Conservation (phyloP, 2,797 vertebrate species). For the Microhierax caerulescens region DNA sequence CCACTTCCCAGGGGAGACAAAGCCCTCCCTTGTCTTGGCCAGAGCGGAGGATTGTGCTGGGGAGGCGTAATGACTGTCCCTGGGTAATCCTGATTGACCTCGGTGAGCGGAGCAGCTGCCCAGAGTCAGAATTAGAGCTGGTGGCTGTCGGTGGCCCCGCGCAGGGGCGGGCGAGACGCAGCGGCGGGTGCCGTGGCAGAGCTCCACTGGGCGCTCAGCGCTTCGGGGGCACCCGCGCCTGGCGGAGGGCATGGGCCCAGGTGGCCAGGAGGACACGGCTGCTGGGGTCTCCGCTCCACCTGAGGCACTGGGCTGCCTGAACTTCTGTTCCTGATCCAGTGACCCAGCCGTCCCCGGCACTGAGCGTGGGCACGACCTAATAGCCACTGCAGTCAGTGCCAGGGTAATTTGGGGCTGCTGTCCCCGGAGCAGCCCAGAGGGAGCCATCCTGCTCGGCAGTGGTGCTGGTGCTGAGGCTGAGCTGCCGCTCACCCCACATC, state of each 20-base stretch:
- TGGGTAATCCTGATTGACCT: conserved; percentile 56
- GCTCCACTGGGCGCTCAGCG: background rate
- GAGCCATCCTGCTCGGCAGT: background rate
- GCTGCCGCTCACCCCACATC: fast-evolving
- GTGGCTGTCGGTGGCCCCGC: background rate
- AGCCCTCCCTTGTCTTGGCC: background rate
- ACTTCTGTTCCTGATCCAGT: background rate
- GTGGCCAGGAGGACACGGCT: background rate
- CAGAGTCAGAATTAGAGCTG: background rate
- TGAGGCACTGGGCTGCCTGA: background rate
- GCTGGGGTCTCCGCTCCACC: background rate
- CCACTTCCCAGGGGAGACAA: background rate
- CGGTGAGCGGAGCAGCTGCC: background rate
- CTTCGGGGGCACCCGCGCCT: background rate
- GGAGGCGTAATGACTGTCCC: background rate
- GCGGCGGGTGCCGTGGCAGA: background rate
- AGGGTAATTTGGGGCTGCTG: background rate
- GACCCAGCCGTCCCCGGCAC: background rate
- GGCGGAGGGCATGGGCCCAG: background rate
- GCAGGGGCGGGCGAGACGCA: fast-evolving
- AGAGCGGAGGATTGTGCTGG: background rate
- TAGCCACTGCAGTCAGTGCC: background rate
- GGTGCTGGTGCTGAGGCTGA: background rate
- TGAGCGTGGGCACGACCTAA: fast-evolving
- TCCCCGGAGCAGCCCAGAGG: background rate